phyloP scores from a whole-genome alignment of 2,113 vertebrate species.

The Hassar affinis region DNA sequence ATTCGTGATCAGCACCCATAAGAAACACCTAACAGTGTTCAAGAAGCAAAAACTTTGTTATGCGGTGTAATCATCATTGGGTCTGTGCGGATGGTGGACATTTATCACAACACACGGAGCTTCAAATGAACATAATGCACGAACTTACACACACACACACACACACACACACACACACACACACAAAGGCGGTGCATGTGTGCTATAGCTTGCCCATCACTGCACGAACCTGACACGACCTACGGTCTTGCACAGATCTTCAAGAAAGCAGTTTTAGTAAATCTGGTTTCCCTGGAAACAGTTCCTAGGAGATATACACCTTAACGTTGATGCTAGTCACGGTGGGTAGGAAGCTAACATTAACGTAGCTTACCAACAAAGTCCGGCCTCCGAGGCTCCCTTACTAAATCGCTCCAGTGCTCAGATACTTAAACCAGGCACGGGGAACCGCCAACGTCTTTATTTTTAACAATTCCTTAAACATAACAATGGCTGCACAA shows the following conservation, averaged over 20 bases:
- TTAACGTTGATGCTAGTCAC: background rate
- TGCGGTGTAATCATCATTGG: background rate
- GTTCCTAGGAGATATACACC: background rate
- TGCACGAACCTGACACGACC: background rate
- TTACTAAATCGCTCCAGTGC: background rate
- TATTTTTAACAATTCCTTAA: background rate
- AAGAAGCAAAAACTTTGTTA: no score
- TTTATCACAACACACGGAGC: background rate
- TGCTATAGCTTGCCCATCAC: background rate
- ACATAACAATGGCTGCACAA: background rate
- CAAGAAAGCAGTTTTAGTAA: background rate
- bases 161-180: background rate
- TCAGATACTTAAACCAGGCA: background rate
- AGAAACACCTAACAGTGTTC: no score
- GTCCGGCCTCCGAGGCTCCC: constrained; percentile 9
- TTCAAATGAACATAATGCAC: background rate
- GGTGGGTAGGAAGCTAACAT: constrained; percentile 1
- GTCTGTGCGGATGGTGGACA: background rate
- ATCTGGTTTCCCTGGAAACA: background rate
- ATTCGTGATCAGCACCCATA: no score
- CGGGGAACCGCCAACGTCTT: background rate
- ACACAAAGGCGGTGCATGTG: background rate
- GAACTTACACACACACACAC: background rate
- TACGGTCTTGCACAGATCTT: background rate
- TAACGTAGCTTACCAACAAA: constrained; percentile 37